phyloP scores from a whole-genome alignment of 2,113 vertebrate genomes.

The Mus pahari region DNA sequence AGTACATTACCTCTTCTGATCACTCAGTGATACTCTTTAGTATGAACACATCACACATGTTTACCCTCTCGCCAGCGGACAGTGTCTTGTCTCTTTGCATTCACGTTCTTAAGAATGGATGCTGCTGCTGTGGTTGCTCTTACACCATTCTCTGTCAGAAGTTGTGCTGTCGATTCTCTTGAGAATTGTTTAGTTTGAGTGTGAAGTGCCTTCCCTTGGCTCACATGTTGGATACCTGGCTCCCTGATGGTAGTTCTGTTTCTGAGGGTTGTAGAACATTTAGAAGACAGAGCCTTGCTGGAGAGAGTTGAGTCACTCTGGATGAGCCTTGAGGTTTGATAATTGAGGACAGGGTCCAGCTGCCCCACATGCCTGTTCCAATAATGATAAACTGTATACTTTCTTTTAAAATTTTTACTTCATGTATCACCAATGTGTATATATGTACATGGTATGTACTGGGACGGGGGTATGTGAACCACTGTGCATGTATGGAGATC shows the following conservation, averaged over 20 bases:
- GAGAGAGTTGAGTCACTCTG: not conserved
- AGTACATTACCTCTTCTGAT: not conserved
- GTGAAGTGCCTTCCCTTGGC: not conserved
- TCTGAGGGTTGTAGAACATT: not conserved
- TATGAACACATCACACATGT: not conserved
- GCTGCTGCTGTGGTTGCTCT: not conserved
- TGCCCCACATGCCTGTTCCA: not conserved
- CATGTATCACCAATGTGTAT: not conserved
- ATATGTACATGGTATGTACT: not conserved
- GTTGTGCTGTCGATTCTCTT: not conserved
- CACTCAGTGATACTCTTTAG: not conserved
- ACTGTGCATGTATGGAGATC: not conserved
- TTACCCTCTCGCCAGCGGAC: not conserved
- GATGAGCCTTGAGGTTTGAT: not conserved
- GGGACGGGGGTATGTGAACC: too few species aligned
- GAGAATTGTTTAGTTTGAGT: not conserved
- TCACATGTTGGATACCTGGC: not conserved
- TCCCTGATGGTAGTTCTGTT: not conserved
- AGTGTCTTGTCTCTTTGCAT: not conserved
- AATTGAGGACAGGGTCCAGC: not conserved
- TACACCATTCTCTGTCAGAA: not conserved
- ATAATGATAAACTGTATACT: not conserved
- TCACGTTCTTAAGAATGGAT: not conserved
- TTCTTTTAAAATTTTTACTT: not conserved
- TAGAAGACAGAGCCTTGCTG: not conserved